These are phyloP conservation scores for Desmodus rotundus DNA, from an alignment of 2,113 vertebrate species.

Conservation along the genomic window DNA sequence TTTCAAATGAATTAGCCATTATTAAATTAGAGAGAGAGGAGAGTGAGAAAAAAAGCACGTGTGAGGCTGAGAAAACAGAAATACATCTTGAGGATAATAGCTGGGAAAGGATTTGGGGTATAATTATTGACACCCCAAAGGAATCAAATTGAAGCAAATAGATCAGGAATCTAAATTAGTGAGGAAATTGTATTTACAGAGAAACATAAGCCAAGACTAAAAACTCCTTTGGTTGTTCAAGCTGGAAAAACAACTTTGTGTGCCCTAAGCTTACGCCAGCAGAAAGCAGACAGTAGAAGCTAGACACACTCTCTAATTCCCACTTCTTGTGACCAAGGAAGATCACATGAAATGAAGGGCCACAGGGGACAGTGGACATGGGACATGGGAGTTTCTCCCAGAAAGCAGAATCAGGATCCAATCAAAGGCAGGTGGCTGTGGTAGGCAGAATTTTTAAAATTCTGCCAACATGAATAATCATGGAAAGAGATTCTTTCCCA, in stretches of 20 bases:
- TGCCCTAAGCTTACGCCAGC: background rate
- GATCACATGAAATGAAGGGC: background rate
- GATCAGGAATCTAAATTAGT: background rate
- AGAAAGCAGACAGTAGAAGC: background rate
- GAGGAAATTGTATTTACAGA: background rate
- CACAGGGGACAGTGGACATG: background rate
- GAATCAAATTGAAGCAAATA: background rate
- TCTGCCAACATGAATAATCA: background rate
- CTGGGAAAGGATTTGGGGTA: background rate
- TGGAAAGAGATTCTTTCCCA: background rate
- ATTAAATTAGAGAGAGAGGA: background rate
- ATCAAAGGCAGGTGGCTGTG: background rate
- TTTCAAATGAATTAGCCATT: background rate
- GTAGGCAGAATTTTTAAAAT: background rate
- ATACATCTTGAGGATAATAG: background rate
- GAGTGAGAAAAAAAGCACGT: background rate
- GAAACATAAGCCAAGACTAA: background rate
- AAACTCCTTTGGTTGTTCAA: background rate
- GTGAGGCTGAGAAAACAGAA: background rate
- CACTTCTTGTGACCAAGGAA: background rate
- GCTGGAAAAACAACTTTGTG: constrained; percentile 17
- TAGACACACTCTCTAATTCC: background rate
- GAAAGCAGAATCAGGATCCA: background rate
- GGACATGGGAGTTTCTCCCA: background rate
- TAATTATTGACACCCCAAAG: background rate